A percentile compares a stretch with the other conserved stretches of the same genome.
phyloP scores from a whole-genome alignment of 2,113 vertebrate genomes.

The Hydrochoerus hydrochaeris region DNA sequence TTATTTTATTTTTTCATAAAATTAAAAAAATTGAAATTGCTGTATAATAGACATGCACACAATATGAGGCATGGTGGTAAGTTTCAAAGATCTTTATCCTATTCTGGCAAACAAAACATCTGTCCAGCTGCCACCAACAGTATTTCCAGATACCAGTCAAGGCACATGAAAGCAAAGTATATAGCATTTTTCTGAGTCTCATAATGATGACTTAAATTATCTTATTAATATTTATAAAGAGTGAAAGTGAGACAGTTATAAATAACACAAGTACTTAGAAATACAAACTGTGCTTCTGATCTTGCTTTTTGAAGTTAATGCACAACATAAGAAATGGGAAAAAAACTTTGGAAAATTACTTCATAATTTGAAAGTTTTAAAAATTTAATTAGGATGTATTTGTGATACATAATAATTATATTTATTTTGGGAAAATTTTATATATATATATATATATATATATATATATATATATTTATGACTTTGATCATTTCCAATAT shows the following conservation, averaged over 20 bases:
- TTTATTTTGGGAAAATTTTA: background rate
- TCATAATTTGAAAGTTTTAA: conserved; percentile 11
- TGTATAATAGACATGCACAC: background rate
- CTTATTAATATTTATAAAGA: conserved; percentile 11
- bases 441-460: background rate
- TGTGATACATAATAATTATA: background rate
- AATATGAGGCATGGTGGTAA: background rate
- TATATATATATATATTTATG: background rate
- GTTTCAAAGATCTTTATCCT: background rate
- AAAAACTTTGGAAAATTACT: conserved; percentile 10
- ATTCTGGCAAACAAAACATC: background rate
- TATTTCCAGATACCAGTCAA: conserved; percentile 34
- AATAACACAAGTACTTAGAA: conserved; percentile 25
- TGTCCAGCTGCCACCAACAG: background rate
- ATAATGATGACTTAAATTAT: background rate
- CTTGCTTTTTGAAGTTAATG: background rate
- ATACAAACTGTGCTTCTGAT: background rate
- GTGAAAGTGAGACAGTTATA: conserved; percentile 31
- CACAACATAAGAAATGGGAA: background rate
- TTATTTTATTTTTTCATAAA: background rate
- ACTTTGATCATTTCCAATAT: background rate
- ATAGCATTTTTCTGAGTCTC: background rate
- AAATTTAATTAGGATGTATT: background rate
- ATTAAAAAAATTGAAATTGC: background rate
- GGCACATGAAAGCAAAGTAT: background rate